These are phyloP conservation scores for Acanthiza pusilla DNA, from an alignment of 2,797 vertebrate species.

Conservation along the genomic window DNA sequence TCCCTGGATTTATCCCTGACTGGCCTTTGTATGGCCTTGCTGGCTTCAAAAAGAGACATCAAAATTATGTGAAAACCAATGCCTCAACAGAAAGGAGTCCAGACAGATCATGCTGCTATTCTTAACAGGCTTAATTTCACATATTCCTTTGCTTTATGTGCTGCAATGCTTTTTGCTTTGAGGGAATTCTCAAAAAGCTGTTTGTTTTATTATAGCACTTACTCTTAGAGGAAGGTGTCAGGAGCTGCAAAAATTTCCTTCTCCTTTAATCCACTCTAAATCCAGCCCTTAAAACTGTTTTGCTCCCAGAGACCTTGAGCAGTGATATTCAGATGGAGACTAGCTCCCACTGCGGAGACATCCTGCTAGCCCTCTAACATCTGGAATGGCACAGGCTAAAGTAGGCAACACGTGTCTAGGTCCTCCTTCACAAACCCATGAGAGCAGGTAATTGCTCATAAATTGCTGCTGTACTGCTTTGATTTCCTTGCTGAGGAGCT, in stretches of 20 bases:
- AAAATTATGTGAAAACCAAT: not conserved
- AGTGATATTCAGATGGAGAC: not conserved
- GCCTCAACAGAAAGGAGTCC: not conserved
- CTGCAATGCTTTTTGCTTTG: not conserved
- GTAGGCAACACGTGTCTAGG: fast-evolving
- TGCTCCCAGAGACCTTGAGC: not conserved
- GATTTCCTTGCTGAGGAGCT: not conserved
- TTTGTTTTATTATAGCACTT: not conserved
- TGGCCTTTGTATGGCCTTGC: not conserved
- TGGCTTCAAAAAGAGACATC: not conserved
- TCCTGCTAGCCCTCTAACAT: not conserved
- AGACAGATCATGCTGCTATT: not conserved
- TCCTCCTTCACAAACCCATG: not conserved
- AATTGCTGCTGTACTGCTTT: not conserved
- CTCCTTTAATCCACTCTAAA: not conserved
- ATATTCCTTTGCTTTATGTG: not conserved
- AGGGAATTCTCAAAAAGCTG: not conserved
- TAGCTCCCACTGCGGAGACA: not conserved
- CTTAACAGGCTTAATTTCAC: not conserved
- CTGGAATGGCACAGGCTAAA: not conserved
- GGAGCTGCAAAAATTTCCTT: not conserved
- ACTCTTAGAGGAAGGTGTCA: not conserved
- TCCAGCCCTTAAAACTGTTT: not conserved
- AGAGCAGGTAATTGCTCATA: not conserved
- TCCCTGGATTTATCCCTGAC: not conserved